A percentile compares a stretch with the other conserved stretches of the same genome.
Evolutionary conservation across 2,113 vertebrate species (phyloP).

Genomic region (Cebidichthys violaceus): DNA sequence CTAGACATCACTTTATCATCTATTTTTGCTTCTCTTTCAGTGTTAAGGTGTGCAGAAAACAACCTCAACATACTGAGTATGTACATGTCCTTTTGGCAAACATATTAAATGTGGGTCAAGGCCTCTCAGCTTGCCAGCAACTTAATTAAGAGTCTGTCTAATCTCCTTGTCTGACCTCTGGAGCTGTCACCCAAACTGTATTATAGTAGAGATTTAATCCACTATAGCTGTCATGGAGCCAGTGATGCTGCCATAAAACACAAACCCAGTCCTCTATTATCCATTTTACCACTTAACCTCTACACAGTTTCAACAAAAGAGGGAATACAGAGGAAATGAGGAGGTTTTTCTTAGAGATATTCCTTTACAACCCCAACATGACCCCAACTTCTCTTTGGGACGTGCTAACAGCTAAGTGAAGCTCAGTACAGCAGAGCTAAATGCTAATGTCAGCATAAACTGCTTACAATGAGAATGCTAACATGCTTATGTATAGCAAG

Average conservation of each 20-base stretch:
- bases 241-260: constrained; percentile 50
- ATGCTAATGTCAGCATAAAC: background rate
- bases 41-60: constrained; percentile 44
- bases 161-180: constrained; percentile 65
- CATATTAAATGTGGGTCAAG: constrained; percentile 64
- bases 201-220: constrained; percentile 65
- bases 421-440: background rate
- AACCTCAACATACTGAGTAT: constrained; percentile 48
- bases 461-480: background rate
- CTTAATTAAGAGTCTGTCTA: constrained; percentile 53
- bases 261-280: constrained; percentile 52
- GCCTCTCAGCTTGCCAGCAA: constrained; percentile 37
- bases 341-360: constrained; percentile 14
- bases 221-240: constrained; percentile 55
- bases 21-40: constrained; percentile 51
- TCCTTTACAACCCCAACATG: constrained; percentile 7
- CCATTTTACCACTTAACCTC: constrained; percentile 52
- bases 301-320: constrained; percentile 26
- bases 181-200: constrained; percentile 54
- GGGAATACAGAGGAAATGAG: background rate
- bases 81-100: constrained; percentile 55
- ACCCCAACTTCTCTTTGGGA: background rate
- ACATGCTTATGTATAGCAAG: background rate
- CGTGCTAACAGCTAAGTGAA: background rate
- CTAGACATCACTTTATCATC: constrained; percentile 56